phyloP scores from a whole-genome alignment of 2,797 vertebrate species.

The Pseudomugil gertrudae region DNA sequence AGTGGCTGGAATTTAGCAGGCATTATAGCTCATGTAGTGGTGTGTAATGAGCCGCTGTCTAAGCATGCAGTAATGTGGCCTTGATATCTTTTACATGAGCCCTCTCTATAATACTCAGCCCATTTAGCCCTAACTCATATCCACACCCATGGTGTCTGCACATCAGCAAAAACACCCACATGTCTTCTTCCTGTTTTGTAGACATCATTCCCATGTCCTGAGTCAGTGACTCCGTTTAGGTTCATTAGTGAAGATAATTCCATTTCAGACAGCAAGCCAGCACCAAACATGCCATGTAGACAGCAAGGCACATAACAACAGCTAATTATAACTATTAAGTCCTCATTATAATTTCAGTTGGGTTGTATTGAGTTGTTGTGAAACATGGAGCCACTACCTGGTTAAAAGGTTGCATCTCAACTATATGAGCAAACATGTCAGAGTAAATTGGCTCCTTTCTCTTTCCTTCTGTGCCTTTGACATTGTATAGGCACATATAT shows the following conservation, averaged over 20 bases:
- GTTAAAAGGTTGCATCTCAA: slow-evolving; percentile 36
- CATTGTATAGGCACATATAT: neutral
- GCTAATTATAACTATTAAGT: slow-evolving; percentile 68
- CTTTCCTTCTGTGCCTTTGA: neutral
- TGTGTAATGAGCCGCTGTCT: slow-evolving; percentile 66
- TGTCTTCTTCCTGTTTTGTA: slow-evolving; percentile 68
- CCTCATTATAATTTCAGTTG: slow-evolving; percentile 57
- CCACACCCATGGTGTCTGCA: slow-evolving; percentile 64
- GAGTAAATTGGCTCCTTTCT: neutral
- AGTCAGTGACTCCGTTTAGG: slow-evolving; percentile 75
- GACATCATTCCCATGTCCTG: slow-evolving; percentile 65
- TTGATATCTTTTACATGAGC: slow-evolving; percentile 64
- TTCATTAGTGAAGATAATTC: slow-evolving; percentile 77
- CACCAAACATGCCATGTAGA: slow-evolving; percentile 46
- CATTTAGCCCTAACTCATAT: slow-evolving; percentile 43
- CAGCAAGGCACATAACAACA: slow-evolving; percentile 50
- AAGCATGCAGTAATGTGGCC: slow-evolving; percentile 53
- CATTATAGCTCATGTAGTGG: slow-evolving; percentile 62
- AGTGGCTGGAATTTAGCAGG: slow-evolving; percentile 66
- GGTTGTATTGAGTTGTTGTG: slow-evolving; percentile 36
- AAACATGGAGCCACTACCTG: slow-evolving; percentile 31
- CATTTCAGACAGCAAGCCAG: slow-evolving; percentile 67
- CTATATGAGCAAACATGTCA: slow-evolving; percentile 32
- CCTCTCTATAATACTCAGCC: slow-evolving; percentile 63
- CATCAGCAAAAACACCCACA: slow-evolving; percentile 60